Evolutionary conservation across 2,797 vertebrate genomes (phyloP), one percentile per base, ranked within the genome.

Genomic region (Poeciliopsis presidionis): DNA sequence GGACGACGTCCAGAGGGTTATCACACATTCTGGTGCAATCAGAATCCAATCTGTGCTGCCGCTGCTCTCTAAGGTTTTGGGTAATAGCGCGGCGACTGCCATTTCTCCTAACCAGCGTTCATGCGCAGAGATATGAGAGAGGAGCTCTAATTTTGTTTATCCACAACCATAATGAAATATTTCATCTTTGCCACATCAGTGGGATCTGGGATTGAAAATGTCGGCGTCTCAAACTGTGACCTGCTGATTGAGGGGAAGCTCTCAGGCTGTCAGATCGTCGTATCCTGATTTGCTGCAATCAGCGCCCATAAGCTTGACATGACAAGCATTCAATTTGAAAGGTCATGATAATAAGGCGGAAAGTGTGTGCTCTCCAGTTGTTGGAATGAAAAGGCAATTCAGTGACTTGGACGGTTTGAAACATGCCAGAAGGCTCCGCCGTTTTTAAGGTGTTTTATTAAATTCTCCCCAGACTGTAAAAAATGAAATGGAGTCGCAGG

Each of bases 131-230:
- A 57, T 30, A 89, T 82, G 81, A 39, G 76, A 82, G 76, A 77
- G 20, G 75, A 84, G 83, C 80, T 33, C 73, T 76, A 72, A 83
- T 78, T 87, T 84, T 89, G 91, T 93, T 93, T 90, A 93, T 88
- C 86, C 86, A 80, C 78, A 84, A 77, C 81, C 69, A 78, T 91
- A 89, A 93, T 94, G 88, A 91, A 92, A 91, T 91, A 88, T 92
- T 92, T 86, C 85, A 89, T 91, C 91, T 87, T 76, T 75, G 83
- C 84, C 79, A 84, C 88, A 91, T 92, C 89, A 89, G 85, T 85
- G 69, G 49, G 78, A 89, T 0, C 80, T 80, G 87, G 84, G 82
- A 92, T 90, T 89, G 90, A 84, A 90, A 84, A 78, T 75, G 86
- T 53, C 33, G 73, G 69, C 65, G 69, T 87, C 80, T 89, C 77